Evolutionary conservation across 2,797 vertebrate genomes (phyloP).

Genomic region (Sardinella longiceps): DNA sequence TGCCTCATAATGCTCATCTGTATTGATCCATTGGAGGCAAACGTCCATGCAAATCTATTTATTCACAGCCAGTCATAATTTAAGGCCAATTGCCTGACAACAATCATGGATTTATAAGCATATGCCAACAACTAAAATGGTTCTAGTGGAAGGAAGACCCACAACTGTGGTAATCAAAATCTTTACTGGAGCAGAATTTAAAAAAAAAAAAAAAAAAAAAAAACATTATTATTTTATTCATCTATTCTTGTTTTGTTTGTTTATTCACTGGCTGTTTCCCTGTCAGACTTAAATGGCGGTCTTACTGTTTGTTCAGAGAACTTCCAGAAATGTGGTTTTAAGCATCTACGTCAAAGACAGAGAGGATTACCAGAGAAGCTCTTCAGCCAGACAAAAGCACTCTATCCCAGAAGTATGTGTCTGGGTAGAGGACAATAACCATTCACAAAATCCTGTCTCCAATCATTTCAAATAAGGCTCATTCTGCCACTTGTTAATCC

Average conservation of each 20-base stretch:
- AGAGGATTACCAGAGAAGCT: not conserved
- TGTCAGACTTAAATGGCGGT: not conserved
- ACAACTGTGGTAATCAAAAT: not conserved
- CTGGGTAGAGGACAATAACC: not conserved
- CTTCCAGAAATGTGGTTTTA: not conserved
- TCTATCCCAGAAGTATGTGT: not conserved
- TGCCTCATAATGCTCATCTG: not conserved
- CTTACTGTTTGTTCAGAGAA: not conserved
- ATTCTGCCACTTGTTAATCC: not conserved
- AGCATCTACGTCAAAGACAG: not conserved
- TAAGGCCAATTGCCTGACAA: not conserved
- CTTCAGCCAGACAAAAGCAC: not conserved
- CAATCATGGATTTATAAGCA: not conserved
- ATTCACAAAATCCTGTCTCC: not conserved
- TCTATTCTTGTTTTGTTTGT: not conserved
- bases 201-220: too few relatives aligned
- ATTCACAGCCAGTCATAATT: not conserved
- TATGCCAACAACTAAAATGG: not conserved
- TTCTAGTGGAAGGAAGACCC: not conserved
- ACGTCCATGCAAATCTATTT: conserved; percentile 7
- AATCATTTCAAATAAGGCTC: not conserved
- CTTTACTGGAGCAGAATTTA: not conserved
- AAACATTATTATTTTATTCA: not conserved
- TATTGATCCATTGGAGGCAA: conserved; percentile 3
- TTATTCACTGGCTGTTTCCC: not conserved